Evolutionary conservation across 2,113 vertebrate genomes (phyloP), one percentile per base, ranked within the genome.

Genomic region (Pachypanchax playfairii): DNA sequence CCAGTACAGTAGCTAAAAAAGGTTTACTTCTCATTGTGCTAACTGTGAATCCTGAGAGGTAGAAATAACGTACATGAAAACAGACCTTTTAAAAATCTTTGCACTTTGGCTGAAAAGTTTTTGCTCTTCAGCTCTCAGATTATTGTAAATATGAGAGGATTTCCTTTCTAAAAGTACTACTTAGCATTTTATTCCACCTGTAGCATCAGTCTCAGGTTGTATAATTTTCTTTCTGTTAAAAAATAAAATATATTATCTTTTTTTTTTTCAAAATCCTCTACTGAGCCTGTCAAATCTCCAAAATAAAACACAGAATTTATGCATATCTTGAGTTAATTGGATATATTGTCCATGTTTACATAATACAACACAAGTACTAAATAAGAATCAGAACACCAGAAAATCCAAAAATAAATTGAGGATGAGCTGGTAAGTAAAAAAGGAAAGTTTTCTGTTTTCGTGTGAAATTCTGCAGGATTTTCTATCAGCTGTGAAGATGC

Each of bases 401-500:
- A n/a, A 41, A 52, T 10, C 14, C 11, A 44, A 17, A 18, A 36
- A 29, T 33, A 41, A 24, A 21, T 53, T 70, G 57, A 65, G 49
- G 38, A 15, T 47, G 46, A 72, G 56, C 61, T 64, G 3, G 1
- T 11, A 13, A 18, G n/a, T 31, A 53, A 29, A 52, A 61, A 72
- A 39, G 26, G 21, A 71, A 78, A 61, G 11, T 65, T 60, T 54
- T 59, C 38, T 65, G 10, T 75, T 70, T 81, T 56, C 46, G 26
- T 59, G 48, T 65, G 75, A 72, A 76, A 79, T 63, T 79, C 62
- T 15, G 53, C n/a, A 65, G 85, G 80, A 87, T 88, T 83, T 87
- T 70, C 64, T 18, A 54, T 83, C 84, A 87, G 78, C 83, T 90
- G 85, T 73, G 77, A 86, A 74, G 74, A 69, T 64, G 35, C 65